Percentiles rank a stretch among this genome's conserved stretches.
Evolutionary conservation across 2,888 invertebrate genomes (phyloP).

Genomic region (Alloplasta piceator): DNA sequence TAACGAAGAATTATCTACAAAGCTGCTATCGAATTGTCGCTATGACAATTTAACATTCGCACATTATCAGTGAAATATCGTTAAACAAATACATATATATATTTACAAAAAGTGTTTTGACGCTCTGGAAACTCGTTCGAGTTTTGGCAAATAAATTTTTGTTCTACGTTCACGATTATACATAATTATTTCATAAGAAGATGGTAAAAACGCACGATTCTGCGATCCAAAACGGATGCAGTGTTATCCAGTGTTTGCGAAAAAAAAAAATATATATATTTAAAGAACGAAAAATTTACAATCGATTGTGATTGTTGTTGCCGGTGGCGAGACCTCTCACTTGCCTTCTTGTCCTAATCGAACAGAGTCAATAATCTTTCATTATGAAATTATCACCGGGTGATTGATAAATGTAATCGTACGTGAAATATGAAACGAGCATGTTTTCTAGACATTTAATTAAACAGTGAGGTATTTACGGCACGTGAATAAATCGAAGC

Average conservation of each 20-base stretch:
- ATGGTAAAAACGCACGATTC: conserved; percentile 32
- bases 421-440: conserved; percentile 24
- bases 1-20: conserved; percentile 69
- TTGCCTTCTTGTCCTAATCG: conserved; percentile 80
- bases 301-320: conserved; percentile 83
- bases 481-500: conserved; percentile 45
- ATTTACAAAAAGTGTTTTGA: conserved; percentile 66
- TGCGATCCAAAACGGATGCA: conserved; percentile 35
- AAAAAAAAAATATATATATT: too few relatives aligned
- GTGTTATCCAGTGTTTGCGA: conserved; percentile 22
- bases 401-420: not conserved
- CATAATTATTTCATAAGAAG: conserved; percentile 22
- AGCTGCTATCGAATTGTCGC: conserved; percentile 63
- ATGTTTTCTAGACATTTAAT: conserved; percentile 44
- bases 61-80: conserved; percentile 58
- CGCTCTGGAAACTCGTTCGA: conserved; percentile 36
- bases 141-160: conserved; percentile 36
- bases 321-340: conserved; percentile 80
- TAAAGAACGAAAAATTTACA: conserved; percentile 71
- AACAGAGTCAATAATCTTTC: conserved; percentile 73
- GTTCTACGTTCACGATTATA: conserved; percentile 30
- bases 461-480: conserved; percentile 40
- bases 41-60: conserved; percentile 64
- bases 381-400: conserved; percentile 66
- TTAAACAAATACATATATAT: conserved; percentile 56